Evolutionary conservation across 2,888 invertebrate genomes (phyloP).

Genomic region (Emesis furor): DNA sequence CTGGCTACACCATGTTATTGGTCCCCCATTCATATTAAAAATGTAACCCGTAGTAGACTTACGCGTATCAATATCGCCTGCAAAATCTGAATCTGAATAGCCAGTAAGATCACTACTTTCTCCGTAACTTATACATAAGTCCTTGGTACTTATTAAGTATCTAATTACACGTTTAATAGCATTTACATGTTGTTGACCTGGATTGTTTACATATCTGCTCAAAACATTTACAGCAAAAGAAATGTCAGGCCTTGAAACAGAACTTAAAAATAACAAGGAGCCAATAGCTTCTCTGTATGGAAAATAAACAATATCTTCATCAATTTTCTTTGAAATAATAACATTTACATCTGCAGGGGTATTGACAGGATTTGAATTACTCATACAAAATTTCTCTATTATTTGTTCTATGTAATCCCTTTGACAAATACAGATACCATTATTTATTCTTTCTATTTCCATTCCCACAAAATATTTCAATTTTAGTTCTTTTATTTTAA

Average conservation of each 20-base stretch:
- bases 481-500: conserved; percentile 71
- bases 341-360: conserved; percentile 60
- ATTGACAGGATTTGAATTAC: conserved; percentile 51
- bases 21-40: conserved; percentile 74
- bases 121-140: conserved; percentile 70
- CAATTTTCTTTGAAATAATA: conserved; percentile 42
- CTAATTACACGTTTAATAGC: conserved; percentile 69
- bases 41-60: conserved; percentile 75
- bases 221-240: conserved; percentile 61
- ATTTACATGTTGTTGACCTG: conserved; percentile 67
- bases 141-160: conserved; percentile 69
- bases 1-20: conserved; percentile 69
- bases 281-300: conserved; percentile 70
- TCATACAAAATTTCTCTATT: conserved; percentile 73
- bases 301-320: conserved; percentile 50
- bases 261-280: conserved; percentile 64
- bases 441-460: conserved; percentile 58
- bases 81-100: conserved; percentile 76
- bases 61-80: conserved; percentile 71
- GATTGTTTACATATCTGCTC: conserved; percentile 70
- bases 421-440: conserved; percentile 67
- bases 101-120: conserved; percentile 60
- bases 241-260: conserved; percentile 68
- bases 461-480: conserved; percentile 72
- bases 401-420: conserved; percentile 64